Base-by-base conservation (phyloP, 2,113 vertebrate genomes). In the Terrapene triunguis region DNA sequence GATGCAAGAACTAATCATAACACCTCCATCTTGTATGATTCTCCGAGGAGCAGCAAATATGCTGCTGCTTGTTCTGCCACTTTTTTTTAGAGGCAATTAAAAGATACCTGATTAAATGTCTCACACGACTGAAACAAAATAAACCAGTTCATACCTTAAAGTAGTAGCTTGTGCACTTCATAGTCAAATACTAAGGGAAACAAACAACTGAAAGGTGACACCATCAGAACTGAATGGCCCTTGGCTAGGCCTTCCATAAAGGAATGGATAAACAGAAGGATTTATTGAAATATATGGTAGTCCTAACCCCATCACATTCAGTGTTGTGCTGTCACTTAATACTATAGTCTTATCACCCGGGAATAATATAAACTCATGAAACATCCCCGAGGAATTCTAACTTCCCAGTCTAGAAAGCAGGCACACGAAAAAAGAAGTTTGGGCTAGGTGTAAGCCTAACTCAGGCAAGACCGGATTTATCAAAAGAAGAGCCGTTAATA, bases 1-100 rank as follows among this genome's bases (percentile, higher is more conserved):
- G 3, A 88, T 95, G 82, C 53, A 87, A 96, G 51, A 53, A 53
- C 51, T 97, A 96, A 96, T 94, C 91, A 95, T 96, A 96, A 96
- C 92, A 92, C 90, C 85, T 88, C n/a, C 92, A 96, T 85, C 94
- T 96, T 87, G 89, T 93, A 81, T 94, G 96, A 92, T 91, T 65
- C 82, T 96, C 51, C 84, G 38, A 53, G 89, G 93, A 84, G 42
- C 44, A 93, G 78, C 25, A 69, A 83, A 93, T 92, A 90, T 87
- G 84, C 90, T 92, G 62, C 92, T 42, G 84, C 90, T 94, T 69
- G 10, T 24, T 80, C 69, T 87, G 80, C 32, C 53, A 87, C 89
- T 78, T 93, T 78, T 92, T 93, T 89, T 92, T 81, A 44, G 48
- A 97, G 92, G 89, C 79, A 93, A 51, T 78, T 82, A 85, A 90